Conservation (phyloP, 1,140 invertebrate genomes). For the Anastrepha obliqua region DNA sequence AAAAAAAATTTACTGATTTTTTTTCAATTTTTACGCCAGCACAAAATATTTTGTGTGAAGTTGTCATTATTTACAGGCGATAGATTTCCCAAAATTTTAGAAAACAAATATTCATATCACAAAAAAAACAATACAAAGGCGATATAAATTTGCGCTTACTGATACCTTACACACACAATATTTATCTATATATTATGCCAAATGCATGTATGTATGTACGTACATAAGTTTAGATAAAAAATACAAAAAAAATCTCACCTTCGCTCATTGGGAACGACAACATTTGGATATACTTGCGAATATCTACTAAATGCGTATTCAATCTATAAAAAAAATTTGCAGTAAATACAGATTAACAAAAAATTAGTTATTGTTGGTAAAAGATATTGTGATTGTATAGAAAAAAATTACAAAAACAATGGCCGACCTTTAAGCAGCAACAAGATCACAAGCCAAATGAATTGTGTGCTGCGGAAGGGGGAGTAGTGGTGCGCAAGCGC, state of each 20-base stretch:
- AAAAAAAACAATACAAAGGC: no score
- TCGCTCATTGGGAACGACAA: constrained; percentile 30
- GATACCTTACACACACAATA: no score
- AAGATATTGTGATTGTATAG: neutral
- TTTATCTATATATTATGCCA: no score
- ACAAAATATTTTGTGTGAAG: no score
- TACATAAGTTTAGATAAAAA: constrained; percentile 37
- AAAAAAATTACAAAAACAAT: constrained; percentile 40
- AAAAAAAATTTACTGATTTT: no score
- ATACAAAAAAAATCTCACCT: constrained; percentile 49
- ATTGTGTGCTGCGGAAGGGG: neutral
- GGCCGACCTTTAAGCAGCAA: neutral
- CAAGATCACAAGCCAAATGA: neutral
- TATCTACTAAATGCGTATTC: constrained; percentile 46
- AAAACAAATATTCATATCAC: no score
- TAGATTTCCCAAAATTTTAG: no score
- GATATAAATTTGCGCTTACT: no score
- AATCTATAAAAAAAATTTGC: constrained; percentile 49
- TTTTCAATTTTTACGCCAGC: no score
- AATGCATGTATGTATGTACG: neutral
- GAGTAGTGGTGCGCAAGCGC: neutral
- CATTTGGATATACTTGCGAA: constrained; percentile 50
- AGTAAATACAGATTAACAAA: constrained; percentile 35
- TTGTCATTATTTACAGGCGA: no score
- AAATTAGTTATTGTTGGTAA: constrained; percentile 32